Evolutionary conservation across 2,797 vertebrate species (phyloP).

Genomic region (Streptopelia turtur): DNA sequence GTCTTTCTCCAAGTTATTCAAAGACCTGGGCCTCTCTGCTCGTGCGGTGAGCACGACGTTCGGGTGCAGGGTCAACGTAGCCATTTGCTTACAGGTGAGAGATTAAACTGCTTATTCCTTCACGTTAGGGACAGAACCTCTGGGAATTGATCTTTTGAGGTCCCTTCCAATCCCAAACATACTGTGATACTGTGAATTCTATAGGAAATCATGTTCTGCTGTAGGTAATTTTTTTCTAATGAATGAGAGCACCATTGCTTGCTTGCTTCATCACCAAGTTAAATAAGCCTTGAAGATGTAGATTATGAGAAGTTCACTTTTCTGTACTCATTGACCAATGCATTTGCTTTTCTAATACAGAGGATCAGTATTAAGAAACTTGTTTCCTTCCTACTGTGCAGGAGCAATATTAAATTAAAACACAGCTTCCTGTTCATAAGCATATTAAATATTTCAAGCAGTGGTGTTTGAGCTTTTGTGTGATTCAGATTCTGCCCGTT

Average conservation of each 20-base stretch:
- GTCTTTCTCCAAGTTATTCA: slow-evolving; percentile 97
- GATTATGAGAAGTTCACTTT: neutral
- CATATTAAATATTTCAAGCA: neutral
- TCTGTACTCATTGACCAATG: neutral
- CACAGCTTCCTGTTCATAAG: neutral
- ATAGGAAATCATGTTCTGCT: neutral
- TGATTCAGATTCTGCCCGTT: neutral
- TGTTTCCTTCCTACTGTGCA: neutral
- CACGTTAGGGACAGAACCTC: neutral
- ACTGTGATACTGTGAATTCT: too few species aligned
- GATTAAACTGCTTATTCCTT: slow-evolving; percentile 9
- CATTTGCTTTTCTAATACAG: neutral
- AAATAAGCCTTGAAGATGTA: neutral
- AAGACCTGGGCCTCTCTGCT: slow-evolving; percentile 93
- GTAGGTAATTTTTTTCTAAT: neutral
- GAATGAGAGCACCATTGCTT: neutral
- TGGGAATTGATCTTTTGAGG: too few species aligned
- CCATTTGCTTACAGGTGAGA: slow-evolving; percentile 95
- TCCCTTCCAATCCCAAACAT: too few species aligned
- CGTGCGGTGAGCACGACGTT: slow-evolving; percentile 97
- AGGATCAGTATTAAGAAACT: neutral
- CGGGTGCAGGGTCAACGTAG: slow-evolving; percentile 95
- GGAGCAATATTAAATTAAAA: neutral
- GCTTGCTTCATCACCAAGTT: neutral
- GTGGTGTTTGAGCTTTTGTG: neutral